Conservation (phyloP, 2,113 vertebrate species). For the Takifugu flavidus region DNA sequence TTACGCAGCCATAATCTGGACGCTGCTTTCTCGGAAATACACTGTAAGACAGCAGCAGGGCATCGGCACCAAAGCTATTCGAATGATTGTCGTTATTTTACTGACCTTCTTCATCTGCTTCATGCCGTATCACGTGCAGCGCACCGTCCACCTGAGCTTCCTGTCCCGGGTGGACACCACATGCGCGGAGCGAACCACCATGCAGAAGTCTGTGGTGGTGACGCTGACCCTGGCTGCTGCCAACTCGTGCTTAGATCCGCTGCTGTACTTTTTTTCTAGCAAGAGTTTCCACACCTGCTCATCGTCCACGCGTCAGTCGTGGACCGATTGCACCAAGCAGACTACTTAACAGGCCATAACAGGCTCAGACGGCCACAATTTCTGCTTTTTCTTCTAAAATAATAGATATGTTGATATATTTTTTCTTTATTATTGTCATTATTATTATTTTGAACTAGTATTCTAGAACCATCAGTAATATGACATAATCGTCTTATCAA, state of each 20-base stretch:
- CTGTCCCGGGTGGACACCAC: conserved; percentile 38
- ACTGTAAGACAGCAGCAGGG: conserved; percentile 70
- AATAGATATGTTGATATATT: no score
- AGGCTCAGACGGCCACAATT: no score
- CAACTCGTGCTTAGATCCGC: conserved; percentile 93
- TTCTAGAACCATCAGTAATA: no score
- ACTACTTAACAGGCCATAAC: neutral
- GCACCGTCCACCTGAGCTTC: conserved; percentile 81
- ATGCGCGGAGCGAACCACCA: conserved; percentile 71
- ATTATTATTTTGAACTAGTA: no score
- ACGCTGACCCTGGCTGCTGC: conserved; percentile 87
- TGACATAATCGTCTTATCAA: no score
- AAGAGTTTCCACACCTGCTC: conserved; percentile 86
- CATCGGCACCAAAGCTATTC: conserved; percentile 79
- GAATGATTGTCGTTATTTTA: conserved; percentile 91
- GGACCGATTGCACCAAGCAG: fast-evolving
- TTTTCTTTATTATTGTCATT: no score
- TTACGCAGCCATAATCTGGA: conserved; percentile 84
- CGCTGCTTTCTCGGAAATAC: conserved; percentile 76
- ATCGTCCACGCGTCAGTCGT: conserved; percentile 72
- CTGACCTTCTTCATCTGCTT: conserved; percentile 89
- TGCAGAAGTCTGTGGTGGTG: conserved; percentile 91
- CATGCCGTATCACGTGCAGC: conserved; percentile 91
- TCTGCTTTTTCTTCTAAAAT: no score
- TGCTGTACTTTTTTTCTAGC: conserved; percentile 95